Evolutionary conservation across 2,113 vertebrate species (phyloP).

Genomic region (Gymnogyps californianus): DNA sequence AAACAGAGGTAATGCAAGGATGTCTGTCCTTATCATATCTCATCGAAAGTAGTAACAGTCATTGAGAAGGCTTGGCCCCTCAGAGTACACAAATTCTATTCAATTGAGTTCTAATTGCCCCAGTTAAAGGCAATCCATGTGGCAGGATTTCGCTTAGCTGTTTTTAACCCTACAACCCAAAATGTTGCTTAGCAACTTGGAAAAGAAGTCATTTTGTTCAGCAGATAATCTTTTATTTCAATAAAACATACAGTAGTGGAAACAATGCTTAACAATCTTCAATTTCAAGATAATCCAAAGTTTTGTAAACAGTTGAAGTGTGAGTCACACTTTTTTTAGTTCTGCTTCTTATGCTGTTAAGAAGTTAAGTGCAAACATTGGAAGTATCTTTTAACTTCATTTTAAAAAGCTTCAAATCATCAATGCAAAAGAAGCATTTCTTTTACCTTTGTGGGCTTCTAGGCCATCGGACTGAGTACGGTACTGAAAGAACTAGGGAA

Average conservation of each 20-base stretch:
- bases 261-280: constrained; percentile 10
- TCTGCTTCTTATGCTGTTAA: constrained; percentile 22
- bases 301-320: constrained; percentile 58
- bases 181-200: neutral
- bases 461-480: neutral
- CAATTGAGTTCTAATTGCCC: neutral
- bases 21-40: neutral
- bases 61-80: neutral
- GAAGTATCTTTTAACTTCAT: constrained; percentile 13
- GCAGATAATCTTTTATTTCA: constrained; percentile 48
- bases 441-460: neutral
- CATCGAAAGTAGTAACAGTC: neutral
- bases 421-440: neutral
- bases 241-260: constrained; percentile 2
- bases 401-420: neutral
- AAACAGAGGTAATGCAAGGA: neutral
- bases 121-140: neutral
- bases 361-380: constrained; percentile 56
- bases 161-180: neutral
- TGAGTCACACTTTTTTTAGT: neutral
- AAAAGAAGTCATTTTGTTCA: neutral
- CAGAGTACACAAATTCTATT: neutral
- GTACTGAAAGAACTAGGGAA: neutral
- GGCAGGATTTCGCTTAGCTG: neutral
- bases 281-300: constrained; percentile 8